A percentile compares a stretch with the other conserved stretches of the same genome.
phyloP scores from a whole-genome alignment of 2,113 vertebrate genomes.

The Aegithalos caudatus region DNA sequence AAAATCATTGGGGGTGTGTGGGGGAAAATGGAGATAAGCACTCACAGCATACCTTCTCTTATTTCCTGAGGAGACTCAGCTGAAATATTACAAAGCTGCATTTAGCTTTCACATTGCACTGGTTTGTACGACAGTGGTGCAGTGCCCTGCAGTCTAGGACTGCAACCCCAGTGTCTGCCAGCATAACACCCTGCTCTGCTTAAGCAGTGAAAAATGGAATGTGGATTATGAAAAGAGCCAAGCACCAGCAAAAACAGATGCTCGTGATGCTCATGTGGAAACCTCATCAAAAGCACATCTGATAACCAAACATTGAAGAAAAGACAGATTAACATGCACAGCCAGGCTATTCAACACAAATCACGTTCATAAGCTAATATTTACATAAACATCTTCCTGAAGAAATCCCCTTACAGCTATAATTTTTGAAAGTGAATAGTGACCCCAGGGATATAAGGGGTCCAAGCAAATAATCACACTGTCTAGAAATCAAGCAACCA shows the following conservation, averaged over 20 bases:
- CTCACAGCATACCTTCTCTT: neutral
- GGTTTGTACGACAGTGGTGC: neutral
- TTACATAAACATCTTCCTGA: neutral
- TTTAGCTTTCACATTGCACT: neutral
- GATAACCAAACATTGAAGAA: neutral
- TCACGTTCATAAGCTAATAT: neutral
- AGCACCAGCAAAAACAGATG: neutral
- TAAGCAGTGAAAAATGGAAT: neutral
- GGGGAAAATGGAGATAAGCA: neutral
- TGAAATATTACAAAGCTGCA: neutral
- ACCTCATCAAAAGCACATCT: neutral
- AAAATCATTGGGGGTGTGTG: neutral
- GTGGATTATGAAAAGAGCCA: neutral
- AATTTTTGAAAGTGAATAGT: neutral
- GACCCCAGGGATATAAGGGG: neutral
- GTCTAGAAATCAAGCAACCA: neutral
- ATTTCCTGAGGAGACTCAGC: neutral
- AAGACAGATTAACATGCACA: neutral
- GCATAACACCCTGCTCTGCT: neutral
- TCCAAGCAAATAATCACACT: neutral
- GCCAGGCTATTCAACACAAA: neutral
- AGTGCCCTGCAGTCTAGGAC: neutral
- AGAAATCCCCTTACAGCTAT: neutral
- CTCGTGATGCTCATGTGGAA: neutral
- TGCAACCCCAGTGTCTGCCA: neutral